A percentile compares a stretch with the other conserved stretches of the same genome.
Evolutionary conservation across 2,888 invertebrate genomes (phyloP).

Genomic region (Idaea dimidiata): DNA sequence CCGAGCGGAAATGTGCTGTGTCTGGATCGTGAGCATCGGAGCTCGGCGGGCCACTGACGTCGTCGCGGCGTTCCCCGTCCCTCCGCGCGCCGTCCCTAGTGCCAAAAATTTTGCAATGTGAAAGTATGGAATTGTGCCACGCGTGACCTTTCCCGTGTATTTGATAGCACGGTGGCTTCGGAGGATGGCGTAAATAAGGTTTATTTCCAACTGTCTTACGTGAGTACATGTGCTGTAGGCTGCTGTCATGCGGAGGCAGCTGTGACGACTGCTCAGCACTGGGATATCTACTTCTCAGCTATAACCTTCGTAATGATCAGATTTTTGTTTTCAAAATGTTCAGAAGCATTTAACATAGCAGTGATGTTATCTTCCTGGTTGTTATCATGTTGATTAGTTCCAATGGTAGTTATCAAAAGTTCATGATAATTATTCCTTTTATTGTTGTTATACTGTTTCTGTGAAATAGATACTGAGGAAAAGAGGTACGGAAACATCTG

Average conservation of each 20-base stretch:
- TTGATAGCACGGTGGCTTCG: constrained; percentile 46
- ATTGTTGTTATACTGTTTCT: constrained; percentile 19
- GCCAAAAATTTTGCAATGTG: constrained; percentile 81
- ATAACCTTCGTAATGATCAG: not conserved
- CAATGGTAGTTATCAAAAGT: constrained; percentile 21
- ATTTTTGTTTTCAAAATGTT: not conserved
- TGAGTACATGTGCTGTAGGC: constrained; percentile 41
- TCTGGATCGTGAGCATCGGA: constrained; percentile 69
- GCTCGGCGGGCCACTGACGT: constrained; percentile 76
- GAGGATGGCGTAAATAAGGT: constrained; percentile 50
- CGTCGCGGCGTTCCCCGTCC: constrained; percentile 68
- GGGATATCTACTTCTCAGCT: not conserved
- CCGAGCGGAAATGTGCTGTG: constrained; percentile 52
- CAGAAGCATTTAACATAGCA: not conserved
- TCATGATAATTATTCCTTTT: constrained; percentile 17
- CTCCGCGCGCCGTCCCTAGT: constrained; percentile 60
- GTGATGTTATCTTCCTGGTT: constrained; percentile 24
- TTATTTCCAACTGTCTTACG: constrained; percentile 55
- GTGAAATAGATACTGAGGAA: constrained; percentile 7
- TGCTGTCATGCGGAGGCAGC: constrained; percentile 51
- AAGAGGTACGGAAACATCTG: not conserved
- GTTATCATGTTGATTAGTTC: constrained; percentile 32
- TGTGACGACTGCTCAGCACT: constrained; percentile 32
- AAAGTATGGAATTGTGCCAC: constrained; percentile 79
- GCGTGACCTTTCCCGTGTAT: constrained; percentile 72